Percentiles rank a stretch among this genome's conserved stretches.
Evolutionary conservation across 2,113 vertebrate genomes (phyloP).

Genomic region (Anguilla rostrata): DNA sequence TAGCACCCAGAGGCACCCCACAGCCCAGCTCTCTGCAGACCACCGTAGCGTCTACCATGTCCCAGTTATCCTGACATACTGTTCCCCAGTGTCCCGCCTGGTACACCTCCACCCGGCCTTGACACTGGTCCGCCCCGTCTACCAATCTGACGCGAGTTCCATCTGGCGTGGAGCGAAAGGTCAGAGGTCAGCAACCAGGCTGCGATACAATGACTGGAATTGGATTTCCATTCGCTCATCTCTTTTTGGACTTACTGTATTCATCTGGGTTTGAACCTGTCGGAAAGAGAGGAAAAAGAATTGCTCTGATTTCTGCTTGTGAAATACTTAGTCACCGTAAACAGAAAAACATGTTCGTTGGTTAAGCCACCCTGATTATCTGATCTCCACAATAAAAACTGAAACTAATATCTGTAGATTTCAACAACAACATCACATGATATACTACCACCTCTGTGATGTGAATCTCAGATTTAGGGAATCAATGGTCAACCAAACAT

Average conservation of each 20-base stretch:
- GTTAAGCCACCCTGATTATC: too few species aligned
- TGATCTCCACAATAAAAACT: too few species aligned
- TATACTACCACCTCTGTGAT: too few species aligned
- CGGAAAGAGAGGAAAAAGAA: background rate
- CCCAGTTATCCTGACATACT: background rate
- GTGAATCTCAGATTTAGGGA: too few species aligned
- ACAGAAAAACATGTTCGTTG: too few species aligned
- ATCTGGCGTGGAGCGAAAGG: background rate
- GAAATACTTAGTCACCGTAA: too few species aligned
- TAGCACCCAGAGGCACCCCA: background rate
- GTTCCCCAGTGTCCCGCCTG: constrained; percentile 5
- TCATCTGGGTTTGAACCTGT: background rate
- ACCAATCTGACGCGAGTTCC: background rate
- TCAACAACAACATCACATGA: too few species aligned
- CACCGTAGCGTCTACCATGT: background rate
- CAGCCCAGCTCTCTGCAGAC: background rate
- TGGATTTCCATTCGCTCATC: background rate
- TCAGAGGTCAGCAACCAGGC: background rate
- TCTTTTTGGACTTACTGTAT: background rate
- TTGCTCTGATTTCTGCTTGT: too few species aligned
- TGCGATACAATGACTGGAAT: background rate
- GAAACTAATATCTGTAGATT: too few species aligned
- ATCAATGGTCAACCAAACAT: too few species aligned
- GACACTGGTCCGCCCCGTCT: background rate
- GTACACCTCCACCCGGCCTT: constrained; percentile 13